A percentile compares a stretch with the other conserved stretches of the same genome.
Evolutionary conservation across 2,797 vertebrate genomes (phyloP).

Genomic region (Amazonetta brasiliensis): DNA sequence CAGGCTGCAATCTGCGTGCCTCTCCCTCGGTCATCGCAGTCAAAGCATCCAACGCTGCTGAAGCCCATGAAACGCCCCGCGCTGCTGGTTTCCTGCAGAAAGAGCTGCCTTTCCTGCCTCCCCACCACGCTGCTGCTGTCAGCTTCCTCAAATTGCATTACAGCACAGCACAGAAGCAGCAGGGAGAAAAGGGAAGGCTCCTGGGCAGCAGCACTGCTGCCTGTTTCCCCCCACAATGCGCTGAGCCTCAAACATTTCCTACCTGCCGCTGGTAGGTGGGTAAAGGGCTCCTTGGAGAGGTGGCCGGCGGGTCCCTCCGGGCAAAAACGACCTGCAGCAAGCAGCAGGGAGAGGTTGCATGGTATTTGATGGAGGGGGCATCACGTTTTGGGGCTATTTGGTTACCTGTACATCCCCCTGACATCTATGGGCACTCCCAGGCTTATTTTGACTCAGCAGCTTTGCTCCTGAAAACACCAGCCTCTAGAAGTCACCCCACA

Average conservation of each 20-base stretch:
- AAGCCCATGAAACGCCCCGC: neutral
- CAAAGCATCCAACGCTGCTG: neutral
- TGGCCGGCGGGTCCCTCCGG: neutral
- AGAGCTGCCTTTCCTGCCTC: slow-evolving; percentile 4
- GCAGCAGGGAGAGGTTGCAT: neutral
- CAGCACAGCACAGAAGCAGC: neutral
- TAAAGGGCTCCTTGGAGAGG: neutral
- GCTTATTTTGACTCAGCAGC: neutral
- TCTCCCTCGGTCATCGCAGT: neutral
- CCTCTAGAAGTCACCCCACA: neutral
- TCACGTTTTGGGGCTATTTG: neutral
- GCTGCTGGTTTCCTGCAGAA: neutral
- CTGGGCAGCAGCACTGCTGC: neutral
- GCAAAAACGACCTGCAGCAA: neutral
- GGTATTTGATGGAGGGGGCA: rapidly evolving
- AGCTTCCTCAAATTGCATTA: neutral
- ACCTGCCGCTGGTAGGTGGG: rapidly evolving
- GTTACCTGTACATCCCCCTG: neutral
- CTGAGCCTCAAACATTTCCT: neutral
- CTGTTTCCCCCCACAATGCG: rapidly evolving
- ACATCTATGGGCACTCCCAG: neutral
- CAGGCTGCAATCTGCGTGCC: neutral
- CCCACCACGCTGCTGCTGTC: slow-evolving; percentile 10
- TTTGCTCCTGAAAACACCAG: rapidly evolving
- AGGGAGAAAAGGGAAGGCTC: neutral